Evolutionary conservation across 2,797 vertebrate species (phyloP).

Genomic region (Clarias laeviceps): DNA sequence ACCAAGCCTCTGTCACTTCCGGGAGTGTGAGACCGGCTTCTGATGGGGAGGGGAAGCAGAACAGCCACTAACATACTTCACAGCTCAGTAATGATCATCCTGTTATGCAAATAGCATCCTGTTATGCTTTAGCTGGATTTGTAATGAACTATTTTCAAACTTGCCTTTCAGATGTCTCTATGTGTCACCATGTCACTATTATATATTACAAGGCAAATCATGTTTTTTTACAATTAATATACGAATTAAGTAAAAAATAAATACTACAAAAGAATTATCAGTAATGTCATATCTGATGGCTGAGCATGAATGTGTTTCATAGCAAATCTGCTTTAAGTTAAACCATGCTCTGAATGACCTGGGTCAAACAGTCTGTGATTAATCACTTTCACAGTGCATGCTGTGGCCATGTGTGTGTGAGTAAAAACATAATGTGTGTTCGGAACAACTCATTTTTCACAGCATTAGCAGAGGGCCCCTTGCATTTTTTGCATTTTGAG

Average conservation of each 20-base stretch:
- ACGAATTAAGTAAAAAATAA: background rate
- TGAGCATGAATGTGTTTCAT: constrained; percentile 29
- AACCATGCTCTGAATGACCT: constrained; percentile 39
- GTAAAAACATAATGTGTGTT: constrained; percentile 50
- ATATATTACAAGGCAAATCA: background rate
- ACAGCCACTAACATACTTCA: constrained; percentile 27
- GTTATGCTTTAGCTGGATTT: constrained; percentile 5
- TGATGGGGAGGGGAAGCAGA: constrained; percentile 20
- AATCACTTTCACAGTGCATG: constrained; percentile 49
- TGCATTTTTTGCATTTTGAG: constrained; percentile 46
- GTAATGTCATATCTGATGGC: constrained; percentile 25
- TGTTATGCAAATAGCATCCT: constrained; percentile 31
- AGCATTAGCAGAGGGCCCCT: constrained; percentile 50
- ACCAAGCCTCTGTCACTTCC: constrained; percentile 3
- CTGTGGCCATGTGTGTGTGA: constrained; percentile 44
- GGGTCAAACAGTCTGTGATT: constrained; percentile 47
- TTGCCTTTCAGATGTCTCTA: background rate
- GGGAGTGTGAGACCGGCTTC: constrained; percentile 9
- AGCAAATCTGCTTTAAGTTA: constrained; percentile 39
- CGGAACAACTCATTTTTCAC: constrained; percentile 58
- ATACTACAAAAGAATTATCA: constrained; percentile 19
- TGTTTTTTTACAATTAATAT: background rate
- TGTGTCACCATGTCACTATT: background rate
- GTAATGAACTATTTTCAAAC: constrained; percentile 9
- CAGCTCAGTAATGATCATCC: constrained; percentile 33